Evolutionary conservation across 2,888 invertebrate species (phyloP).

Genomic region (Ennomos erosarius): DNA sequence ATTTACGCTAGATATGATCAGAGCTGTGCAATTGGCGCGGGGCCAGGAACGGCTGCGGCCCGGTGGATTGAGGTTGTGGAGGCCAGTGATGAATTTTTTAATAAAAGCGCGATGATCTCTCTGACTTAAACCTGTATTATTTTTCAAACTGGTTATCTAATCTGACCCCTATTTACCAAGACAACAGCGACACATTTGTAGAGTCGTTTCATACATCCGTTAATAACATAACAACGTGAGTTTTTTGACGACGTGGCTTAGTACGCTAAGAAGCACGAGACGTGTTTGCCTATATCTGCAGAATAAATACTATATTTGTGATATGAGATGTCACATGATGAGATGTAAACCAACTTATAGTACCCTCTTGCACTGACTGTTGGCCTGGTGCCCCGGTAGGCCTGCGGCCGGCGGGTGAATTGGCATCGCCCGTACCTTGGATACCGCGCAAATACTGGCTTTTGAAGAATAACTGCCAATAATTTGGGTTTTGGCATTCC

Average conservation of each 20-base stretch:
- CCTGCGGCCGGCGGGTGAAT: conserved; percentile 7
- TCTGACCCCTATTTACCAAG: no score
- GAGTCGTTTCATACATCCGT: no score
- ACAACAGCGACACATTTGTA: no score
- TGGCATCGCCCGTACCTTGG: conserved; percentile 25
- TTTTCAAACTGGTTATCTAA: no score
- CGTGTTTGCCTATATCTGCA: no score
- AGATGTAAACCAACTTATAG: no score
- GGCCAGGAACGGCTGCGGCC: conserved; percentile 13
- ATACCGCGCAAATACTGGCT: conserved; percentile 17
- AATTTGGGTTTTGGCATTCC: conserved; percentile 27
- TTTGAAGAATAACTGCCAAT: conserved; percentile 26
- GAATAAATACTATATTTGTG: no score
- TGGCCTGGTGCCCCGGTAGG: conserved; percentile 23
- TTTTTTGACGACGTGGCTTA: no score
- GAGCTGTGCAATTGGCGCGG: conserved; percentile 19
- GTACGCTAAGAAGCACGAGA: no score
- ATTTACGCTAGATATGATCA: conserved; percentile 23
- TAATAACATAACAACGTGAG: no score
- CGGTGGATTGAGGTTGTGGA: conserved; percentile 38
- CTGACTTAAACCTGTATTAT: neutral
- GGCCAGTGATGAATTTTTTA: conserved; percentile 13
- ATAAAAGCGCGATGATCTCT: no score
- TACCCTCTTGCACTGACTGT: conserved; percentile 6
- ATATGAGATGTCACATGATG: no score